These are phyloP conservation scores for Bombylius discolor DNA, from an alignment of 2,888 invertebrate species.

Conservation along the genomic window DNA sequence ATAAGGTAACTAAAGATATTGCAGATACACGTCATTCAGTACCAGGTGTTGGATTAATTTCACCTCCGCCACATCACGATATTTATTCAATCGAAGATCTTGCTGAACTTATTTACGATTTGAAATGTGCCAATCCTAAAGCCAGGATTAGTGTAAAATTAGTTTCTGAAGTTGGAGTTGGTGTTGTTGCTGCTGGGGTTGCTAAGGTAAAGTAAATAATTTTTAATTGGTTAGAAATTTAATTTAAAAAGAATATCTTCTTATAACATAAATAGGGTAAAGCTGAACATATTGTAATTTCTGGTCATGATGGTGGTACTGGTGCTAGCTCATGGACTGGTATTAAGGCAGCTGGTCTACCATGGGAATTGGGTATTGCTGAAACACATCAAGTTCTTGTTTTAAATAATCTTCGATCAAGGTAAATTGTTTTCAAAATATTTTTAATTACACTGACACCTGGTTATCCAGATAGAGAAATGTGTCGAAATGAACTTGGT, in stretches of 20 bases:
- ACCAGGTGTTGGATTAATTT: constrained; percentile 92
- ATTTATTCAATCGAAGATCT: constrained; percentile 99
- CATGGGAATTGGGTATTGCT: constrained; percentile 96
- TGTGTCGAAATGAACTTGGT: not conserved
- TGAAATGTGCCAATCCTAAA: constrained; percentile 91
- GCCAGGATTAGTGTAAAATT: constrained; percentile 95
- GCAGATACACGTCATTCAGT: constrained; percentile 92
- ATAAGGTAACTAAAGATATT: constrained; percentile 87
- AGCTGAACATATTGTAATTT: constrained; percentile 96
- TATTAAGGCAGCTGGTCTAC: constrained; percentile 93
- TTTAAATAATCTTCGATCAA: constrained; percentile 78
- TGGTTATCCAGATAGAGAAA: constrained; percentile 34
- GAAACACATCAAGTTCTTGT: constrained; percentile 97
- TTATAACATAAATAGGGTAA: constrained; percentile 53
- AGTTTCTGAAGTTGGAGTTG: constrained; percentile 97
- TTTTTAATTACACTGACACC: constrained; percentile 30
- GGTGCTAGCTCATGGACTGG: constrained; percentile 99
- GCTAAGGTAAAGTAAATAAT: constrained; percentile 55
- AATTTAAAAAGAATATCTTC: too few species aligned
- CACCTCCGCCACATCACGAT: constrained; percentile 98
- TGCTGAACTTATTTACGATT: constrained; percentile 93
- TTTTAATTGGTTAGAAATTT: not conserved
- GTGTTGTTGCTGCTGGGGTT: constrained; percentile 97
- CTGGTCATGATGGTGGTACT: constrained; percentile 98
- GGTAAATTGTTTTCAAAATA: constrained; percentile 31